phyloP scores from a whole-genome alignment of 2,113 vertebrate genomes.

The Tretioscincus oriximinensis region DNA sequence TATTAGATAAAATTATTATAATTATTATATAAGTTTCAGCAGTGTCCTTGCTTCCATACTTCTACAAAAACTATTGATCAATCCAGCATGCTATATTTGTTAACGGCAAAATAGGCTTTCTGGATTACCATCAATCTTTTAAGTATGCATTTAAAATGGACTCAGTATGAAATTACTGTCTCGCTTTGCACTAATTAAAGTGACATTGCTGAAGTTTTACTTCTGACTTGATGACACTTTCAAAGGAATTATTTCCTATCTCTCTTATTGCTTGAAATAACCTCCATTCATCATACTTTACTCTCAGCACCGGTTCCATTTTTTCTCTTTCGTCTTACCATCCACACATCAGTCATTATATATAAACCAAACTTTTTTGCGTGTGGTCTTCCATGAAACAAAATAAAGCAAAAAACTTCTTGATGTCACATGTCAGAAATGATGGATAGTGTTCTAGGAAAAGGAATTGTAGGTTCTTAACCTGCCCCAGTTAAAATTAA shows the following conservation, averaged over 20 bases:
- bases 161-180: background rate
- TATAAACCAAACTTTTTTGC: slow-evolving; percentile 15
- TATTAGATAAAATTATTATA: no score
- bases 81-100: background rate
- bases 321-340: background rate
- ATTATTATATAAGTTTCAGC: no score
- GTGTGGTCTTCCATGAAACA: background rate
- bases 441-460: background rate
- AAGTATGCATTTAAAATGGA: background rate
- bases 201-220: background rate
- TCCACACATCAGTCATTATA: background rate
- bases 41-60: no score
- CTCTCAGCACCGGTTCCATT: no score
- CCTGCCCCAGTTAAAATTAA: slow-evolving; percentile 14
- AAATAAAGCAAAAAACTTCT: slow-evolving; percentile 16
- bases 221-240: background rate
- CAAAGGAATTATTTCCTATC: background rate
- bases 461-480: background rate
- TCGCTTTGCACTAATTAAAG: background rate
- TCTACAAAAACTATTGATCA: background rate
- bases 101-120: background rate
- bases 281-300: slow-evolving; percentile 3
- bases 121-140: background rate
- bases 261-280: slow-evolving; percentile 5
- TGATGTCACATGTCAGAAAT: background rate